A percentile compares a stretch with the other conserved stretches of the same genome.
Evolutionary conservation across 2,797 vertebrate genomes (phyloP).

Genomic region (Pitangus sulphuratus): DNA sequence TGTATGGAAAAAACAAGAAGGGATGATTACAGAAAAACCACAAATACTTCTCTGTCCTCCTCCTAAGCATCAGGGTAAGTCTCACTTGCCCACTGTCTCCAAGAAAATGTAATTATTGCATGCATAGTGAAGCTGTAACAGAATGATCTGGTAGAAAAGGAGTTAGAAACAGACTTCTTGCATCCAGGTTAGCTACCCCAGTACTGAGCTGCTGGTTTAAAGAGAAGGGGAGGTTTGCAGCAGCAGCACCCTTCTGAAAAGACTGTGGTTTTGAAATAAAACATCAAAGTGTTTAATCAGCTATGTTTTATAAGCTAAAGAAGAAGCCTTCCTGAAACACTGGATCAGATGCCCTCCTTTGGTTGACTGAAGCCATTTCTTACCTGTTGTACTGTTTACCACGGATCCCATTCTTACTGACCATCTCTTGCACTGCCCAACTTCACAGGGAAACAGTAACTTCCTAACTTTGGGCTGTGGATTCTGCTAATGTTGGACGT

Average conservation of each 20-base stretch:
- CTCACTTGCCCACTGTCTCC: not conserved
- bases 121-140: not conserved
- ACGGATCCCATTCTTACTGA: not conserved
- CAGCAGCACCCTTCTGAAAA: not conserved
- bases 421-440: not conserved
- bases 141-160: not conserved
- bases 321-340: not conserved
- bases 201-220: not conserved
- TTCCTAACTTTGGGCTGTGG: not conserved
- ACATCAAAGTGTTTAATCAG: not conserved
- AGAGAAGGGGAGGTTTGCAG: not conserved
- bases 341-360: not conserved
- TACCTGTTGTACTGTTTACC: not conserved
- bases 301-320: not conserved
- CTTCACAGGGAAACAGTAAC: not conserved
- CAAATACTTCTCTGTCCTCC: not conserved
- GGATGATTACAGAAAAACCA: not conserved
- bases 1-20: not conserved
- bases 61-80: not conserved
- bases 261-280: not conserved
- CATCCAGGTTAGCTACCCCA: not conserved
- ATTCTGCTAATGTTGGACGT: not conserved
- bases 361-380: not conserved
- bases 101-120: not conserved
- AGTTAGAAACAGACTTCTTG: not conserved